Conservation (phyloP, 2,797 vertebrate genomes). For the Phrynocephalus forsythii region DNA sequence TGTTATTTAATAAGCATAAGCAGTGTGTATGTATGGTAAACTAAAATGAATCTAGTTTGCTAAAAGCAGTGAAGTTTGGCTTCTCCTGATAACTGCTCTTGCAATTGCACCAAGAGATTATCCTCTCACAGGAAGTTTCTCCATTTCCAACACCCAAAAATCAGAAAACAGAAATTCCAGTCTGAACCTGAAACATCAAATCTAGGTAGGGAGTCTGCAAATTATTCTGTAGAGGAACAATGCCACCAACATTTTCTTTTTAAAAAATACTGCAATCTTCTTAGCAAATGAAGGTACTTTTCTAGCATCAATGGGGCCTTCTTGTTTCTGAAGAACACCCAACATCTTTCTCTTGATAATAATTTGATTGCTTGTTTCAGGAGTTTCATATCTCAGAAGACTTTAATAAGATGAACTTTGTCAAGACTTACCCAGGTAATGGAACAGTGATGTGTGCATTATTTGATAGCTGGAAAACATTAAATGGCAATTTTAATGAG, state of each 20-base stretch:
- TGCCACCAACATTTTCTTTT: not conserved
- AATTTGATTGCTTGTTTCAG: conserved; percentile 74
- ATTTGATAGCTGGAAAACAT: not conserved
- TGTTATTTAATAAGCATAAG: not conserved
- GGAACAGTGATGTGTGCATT: not conserved
- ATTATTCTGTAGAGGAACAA: not conserved
- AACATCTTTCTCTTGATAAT: not conserved
- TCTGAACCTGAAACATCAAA: not conserved
- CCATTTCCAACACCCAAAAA: not conserved
- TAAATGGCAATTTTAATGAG: not conserved
- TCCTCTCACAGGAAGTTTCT: not conserved
- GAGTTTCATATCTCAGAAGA: conserved; percentile 98
- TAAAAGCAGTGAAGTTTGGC: too few relatives aligned
- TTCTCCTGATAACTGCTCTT: too few relatives aligned
- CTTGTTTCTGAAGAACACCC: not conserved
- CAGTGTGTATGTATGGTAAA: too few relatives aligned
- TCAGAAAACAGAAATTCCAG: too few relatives aligned
- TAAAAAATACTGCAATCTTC: not conserved
- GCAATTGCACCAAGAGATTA: not conserved
- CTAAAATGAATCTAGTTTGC: too few relatives aligned
- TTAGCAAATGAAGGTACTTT: not conserved
- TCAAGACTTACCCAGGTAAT: conserved; percentile 97
- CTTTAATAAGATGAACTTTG: conserved; percentile 98
- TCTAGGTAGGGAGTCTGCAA: not conserved
- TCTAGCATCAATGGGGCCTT: not conserved